Evolutionary conservation across 2,888 invertebrate species (phyloP).

Genomic region (Stenchaetothrips biformis): DNA sequence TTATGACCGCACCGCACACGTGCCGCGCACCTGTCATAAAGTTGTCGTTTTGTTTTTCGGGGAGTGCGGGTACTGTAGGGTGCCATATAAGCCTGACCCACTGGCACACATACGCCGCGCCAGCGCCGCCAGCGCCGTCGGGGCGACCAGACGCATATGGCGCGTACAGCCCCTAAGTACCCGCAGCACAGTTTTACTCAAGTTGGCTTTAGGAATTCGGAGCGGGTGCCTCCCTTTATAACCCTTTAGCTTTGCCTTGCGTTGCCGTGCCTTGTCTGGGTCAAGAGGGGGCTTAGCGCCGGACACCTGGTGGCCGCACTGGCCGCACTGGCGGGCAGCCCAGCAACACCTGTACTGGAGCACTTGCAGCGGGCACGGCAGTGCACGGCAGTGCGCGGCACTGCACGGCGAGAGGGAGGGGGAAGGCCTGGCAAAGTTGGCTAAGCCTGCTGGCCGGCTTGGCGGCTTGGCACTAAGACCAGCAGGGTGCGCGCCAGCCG

Average conservation of each 20-base stretch:
- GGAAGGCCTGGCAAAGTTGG: too few species aligned
- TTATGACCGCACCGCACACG: too few species aligned
- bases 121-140: background rate
- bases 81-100: constrained; percentile 22
- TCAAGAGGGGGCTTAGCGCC: too few species aligned
- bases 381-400: too few species aligned
- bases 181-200: background rate
- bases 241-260: background rate
- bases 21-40: background rate
- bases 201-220: background rate
- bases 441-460: too few species aligned
- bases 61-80: background rate
- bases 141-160: constrained; percentile 7
- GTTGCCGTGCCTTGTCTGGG: too few species aligned
- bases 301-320: background rate
- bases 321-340: background rate
- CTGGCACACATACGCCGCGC: constrained; percentile 3
- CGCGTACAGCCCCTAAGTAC: constrained; percentile 5
- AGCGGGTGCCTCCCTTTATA: background rate
- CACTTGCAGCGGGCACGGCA: too few species aligned
- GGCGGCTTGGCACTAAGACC: too few species aligned
- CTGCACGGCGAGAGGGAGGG: too few species aligned
- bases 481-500: too few species aligned
- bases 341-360: background rate
- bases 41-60: background rate